Conservation (phyloP, 2,113 vertebrate species). For the Myodes glareolus region DNA sequence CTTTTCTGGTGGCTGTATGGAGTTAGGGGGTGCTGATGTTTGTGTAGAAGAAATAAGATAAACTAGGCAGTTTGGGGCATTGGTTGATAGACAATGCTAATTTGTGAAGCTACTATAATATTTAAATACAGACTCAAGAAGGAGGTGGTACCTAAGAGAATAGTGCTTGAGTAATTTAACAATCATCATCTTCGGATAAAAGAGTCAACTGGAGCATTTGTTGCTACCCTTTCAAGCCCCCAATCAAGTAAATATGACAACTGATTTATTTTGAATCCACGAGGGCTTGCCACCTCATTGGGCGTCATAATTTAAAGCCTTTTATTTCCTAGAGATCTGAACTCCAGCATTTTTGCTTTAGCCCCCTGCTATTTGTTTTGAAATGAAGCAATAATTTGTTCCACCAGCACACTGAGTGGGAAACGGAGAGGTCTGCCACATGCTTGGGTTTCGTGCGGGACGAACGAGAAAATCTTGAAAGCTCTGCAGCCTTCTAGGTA, state of each 20-base stretch:
- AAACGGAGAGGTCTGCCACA: conserved; percentile 84
- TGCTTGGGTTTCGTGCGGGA: conserved; percentile 83
- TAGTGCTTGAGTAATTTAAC: conserved; percentile 90
- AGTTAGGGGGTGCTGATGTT: conserved; percentile 91
- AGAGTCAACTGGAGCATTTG: conserved; percentile 83
- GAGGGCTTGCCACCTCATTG: conserved; percentile 93
- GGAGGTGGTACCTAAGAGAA: conserved; percentile 85
- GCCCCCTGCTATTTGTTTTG: conserved; percentile 90
- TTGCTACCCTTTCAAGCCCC: conserved; percentile 74
- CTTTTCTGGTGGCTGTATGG: conserved; percentile 88
- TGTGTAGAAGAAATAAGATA: conserved; percentile 94
- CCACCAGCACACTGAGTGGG: conserved; percentile 86
- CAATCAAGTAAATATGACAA: conserved; percentile 87
- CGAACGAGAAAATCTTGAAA: conserved; percentile 44
- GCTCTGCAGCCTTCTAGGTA: not conserved
- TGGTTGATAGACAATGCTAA: conserved; percentile 93
- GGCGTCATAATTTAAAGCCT: conserved; percentile 91
- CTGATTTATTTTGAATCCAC: conserved; percentile 89
- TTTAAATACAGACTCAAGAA: conserved; percentile 89
- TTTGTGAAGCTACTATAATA: conserved; percentile 90
- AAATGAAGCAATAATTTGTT: conserved; percentile 89
- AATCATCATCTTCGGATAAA: conserved; percentile 88
- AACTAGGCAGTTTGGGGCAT: conserved; percentile 92
- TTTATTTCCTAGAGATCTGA: conserved; percentile 92
- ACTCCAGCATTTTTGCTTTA: conserved; percentile 91